phyloP scores from a whole-genome alignment of 2,113 vertebrate genomes.

The Numenius arquata region DNA sequence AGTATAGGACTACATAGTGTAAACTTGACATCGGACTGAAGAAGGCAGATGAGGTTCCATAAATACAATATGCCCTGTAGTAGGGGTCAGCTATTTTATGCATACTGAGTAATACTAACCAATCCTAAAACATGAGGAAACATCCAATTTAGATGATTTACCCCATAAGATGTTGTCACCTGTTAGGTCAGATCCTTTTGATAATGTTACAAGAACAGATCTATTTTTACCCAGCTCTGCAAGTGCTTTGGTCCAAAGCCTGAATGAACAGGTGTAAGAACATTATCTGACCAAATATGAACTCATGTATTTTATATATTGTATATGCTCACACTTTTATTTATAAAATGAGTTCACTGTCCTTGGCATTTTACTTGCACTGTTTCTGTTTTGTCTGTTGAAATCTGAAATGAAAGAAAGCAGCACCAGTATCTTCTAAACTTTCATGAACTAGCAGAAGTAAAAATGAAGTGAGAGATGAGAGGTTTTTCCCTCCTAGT shows the following conservation, averaged over 20 bases:
- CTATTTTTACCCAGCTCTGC: slow-evolving; percentile 70
- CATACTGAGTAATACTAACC: slow-evolving; percentile 41
- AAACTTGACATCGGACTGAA: background rate
- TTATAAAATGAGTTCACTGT: slow-evolving; percentile 43
- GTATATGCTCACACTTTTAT: slow-evolving; percentile 33
- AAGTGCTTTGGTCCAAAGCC: slow-evolving; percentile 68
- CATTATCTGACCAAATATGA: slow-evolving; percentile 63
- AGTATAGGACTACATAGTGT: background rate
- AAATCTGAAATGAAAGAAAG: slow-evolving; percentile 21
- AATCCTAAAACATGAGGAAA: slow-evolving; percentile 68
- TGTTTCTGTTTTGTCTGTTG: background rate
- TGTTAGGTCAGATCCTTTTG: slow-evolving; percentile 60
- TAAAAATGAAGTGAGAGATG: background rate
- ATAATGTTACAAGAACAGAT: slow-evolving; percentile 65
- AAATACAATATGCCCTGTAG: background rate
- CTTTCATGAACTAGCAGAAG: background rate
- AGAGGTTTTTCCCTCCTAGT: background rate
- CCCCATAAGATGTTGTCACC: slow-evolving; percentile 41
- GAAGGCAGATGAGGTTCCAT: background rate
- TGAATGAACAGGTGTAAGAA: slow-evolving; percentile 73
- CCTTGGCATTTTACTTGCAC: background rate
- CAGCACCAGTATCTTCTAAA: background rate
- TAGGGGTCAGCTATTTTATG: slow-evolving; percentile 63
- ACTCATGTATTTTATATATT: slow-evolving; percentile 60
- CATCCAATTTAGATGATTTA: slow-evolving; percentile 66